A percentile compares a stretch with the other conserved stretches of the same genome.
Evolutionary conservation across 2,113 vertebrate species (phyloP).

Genomic region (Zosterops hypoxanthus): DNA sequence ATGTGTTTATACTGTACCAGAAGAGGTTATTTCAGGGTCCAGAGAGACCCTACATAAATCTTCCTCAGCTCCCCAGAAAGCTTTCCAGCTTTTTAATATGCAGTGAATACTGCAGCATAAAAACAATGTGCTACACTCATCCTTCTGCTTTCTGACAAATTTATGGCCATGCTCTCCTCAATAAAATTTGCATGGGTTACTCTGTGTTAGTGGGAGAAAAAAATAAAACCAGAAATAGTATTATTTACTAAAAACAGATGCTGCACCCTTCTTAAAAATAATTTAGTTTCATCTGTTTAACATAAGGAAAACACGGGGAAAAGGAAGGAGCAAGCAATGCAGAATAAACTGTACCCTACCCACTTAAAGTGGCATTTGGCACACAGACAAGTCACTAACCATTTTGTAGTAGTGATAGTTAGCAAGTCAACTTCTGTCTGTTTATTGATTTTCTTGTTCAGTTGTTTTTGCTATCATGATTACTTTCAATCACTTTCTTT

Average conservation of each 20-base stretch:
- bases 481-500: neutral
- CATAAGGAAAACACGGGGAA: neutral
- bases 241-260: neutral
- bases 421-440: neutral
- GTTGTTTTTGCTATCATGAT: neutral
- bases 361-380: neutral
- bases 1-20: neutral
- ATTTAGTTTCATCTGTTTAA: neutral
- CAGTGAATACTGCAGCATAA: neutral
- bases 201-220: neutral
- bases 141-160: neutral
- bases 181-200: neutral
- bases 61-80: neutral
- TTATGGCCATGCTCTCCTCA: neutral
- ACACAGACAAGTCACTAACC: neutral
- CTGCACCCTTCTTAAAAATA: neutral
- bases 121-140: neutral
- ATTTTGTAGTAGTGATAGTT: neutral
- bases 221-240: neutral
- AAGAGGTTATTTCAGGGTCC: neutral
- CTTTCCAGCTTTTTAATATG: neutral
- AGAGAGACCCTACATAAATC: neutral
- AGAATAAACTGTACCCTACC: neutral
- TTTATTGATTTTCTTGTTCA: neutral
- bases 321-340: neutral